phyloP scores from a whole-genome alignment of 2,113 vertebrate species.

The Ascaphus truei region DNA sequence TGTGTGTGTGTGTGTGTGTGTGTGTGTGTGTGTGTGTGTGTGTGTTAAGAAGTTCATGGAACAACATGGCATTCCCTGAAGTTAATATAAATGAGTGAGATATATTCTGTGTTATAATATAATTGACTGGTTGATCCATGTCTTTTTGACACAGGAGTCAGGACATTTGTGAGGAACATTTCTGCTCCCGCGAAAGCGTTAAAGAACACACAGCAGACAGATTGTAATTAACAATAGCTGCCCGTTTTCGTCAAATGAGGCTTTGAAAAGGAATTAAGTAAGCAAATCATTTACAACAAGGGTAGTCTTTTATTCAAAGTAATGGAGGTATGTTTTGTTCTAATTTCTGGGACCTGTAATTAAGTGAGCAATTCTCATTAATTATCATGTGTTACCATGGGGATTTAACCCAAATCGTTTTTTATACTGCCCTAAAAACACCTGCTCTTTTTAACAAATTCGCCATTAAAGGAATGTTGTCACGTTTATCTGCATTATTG shows the following conservation, averaged over 20 bases:
- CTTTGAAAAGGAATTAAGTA: slow-evolving; percentile 28
- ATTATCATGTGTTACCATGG: slow-evolving; percentile 25
- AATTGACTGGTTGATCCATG: no score
- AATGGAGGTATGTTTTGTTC: slow-evolving; percentile 28
- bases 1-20: no score
- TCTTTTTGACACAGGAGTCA: no score
- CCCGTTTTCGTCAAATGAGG: slow-evolving; percentile 22
- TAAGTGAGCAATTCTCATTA: slow-evolving; percentile 27
- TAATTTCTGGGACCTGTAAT: slow-evolving; percentile 25
- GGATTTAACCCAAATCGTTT: neutral
- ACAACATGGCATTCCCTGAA: no score
- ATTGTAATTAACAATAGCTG: slow-evolving; percentile 12
- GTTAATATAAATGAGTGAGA: no score
- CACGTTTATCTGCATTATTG: no score
- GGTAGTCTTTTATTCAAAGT: slow-evolving; percentile 15
- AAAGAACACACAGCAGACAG: neutral
- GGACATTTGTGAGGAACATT: no score
- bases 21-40: no score
- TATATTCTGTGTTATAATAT: no score
- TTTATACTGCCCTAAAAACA: neutral
- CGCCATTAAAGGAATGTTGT: neutral
- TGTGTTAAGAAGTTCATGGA: no score
- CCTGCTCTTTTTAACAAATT: neutral
- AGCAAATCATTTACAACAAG: slow-evolving; percentile 31
- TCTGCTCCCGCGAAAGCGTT: neutral